phyloP scores from a whole-genome alignment of 1,140 invertebrate genomes.

The Hypsibius dujardini region DNA sequence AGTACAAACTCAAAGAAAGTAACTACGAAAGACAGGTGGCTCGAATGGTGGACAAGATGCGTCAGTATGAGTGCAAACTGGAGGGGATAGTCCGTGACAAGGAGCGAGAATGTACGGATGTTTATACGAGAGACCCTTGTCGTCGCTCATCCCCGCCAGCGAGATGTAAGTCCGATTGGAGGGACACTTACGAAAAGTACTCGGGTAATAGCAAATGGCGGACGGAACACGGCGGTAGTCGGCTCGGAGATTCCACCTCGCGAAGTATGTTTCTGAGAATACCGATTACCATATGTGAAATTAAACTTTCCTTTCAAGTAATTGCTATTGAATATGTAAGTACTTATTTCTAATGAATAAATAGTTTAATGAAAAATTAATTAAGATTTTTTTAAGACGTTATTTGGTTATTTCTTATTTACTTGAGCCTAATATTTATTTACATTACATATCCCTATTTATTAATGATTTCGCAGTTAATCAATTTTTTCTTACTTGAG shows the following conservation, averaged over 20 bases:
- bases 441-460: no score
- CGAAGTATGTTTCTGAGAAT: neutral
- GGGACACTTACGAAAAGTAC: neutral
- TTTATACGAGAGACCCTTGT: neutral
- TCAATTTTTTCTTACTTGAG: no score
- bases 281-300: no score
- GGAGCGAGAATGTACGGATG: neutral
- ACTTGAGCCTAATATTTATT: no score
- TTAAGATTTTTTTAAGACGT: no score
- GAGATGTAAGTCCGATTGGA: neutral
- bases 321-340: no score
- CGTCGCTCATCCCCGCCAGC: neutral
- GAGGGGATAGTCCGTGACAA: slow-evolving; percentile 10
- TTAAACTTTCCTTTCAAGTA: no score
- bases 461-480: no score
- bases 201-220: neutral
- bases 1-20: neutral
- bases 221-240: neutral
- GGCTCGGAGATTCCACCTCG: neutral
- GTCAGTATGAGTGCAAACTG: slow-evolving; percentile 2
- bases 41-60: neutral
- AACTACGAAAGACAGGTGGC: slow-evolving; percentile 11
- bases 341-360: no score
- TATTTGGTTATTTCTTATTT: no score
- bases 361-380: no score